Base-by-base conservation (phyloP, 2,797 vertebrate species). In the Pipistrellus kuhlii region DNA sequence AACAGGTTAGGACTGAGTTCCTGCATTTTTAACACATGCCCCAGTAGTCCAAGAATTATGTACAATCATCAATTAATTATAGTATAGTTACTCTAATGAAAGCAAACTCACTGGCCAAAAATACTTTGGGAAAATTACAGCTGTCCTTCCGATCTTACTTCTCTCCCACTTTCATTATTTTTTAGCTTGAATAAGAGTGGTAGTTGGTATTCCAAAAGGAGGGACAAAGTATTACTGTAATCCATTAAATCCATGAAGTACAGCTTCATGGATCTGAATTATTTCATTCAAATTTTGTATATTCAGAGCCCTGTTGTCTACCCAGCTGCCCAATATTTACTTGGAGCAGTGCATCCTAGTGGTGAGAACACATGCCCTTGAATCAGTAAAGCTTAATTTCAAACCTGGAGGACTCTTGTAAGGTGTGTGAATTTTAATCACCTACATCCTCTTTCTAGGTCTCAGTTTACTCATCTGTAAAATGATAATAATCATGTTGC, bases 41-140 rank as follows among this genome's bases (percentile, higher is more conserved):
- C 32, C 18, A 32, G 12, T 57, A 84, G 44, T 44, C 64, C 44
- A 57, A 87, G 71, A 69, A 83, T 66, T 72, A 30, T 8, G 2
- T 18, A 38, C 2, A 48, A n/a, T 41, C 77, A 85, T 46, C 68
- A 17, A 23, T 57, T 85, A 81, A 53, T 71, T 76, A 76, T 73
- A 69, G 38, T 57, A 53, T 23, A 18, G 15, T 75, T 88, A 76
- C 48, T 35, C 27, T 27, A 66, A 38, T 32, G 66, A 75, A 93
- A 95, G 25, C 21, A 83, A 88, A 18, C 12, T 78, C 32, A 57
- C 5, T 23, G 38, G 71, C 5, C 53, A 86, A 72, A 94, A 75
- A 68, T 30, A 25, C 30, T 93, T 81, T 53, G 87, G 38, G 25
- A 87, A 93, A 93, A 71, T 75, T 68, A 48, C 10, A 90, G 69